Evolutionary conservation across 2,888 invertebrate species (phyloP), one percentile per base, ranked within the genome.

Genomic region (Serrognathus titanus): DNA sequence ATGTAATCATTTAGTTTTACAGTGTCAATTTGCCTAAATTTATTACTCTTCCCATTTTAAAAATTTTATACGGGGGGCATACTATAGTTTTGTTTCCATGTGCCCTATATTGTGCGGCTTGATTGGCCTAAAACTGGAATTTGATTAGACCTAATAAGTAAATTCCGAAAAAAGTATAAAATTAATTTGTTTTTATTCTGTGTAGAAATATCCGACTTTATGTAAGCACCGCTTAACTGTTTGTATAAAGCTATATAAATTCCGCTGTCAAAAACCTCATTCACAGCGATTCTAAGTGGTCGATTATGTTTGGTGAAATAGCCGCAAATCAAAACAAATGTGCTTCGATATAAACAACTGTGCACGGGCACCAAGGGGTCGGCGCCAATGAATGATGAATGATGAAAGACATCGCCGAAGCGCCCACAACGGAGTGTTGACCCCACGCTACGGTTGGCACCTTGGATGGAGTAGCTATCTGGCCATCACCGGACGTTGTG

Each of bases 371-470:
- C 60, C 62, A 63, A 63, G 60, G 57, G 59, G 60, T 57, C 60
- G 62, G 62, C 62, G 62, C 62, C 62, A 63, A 63, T 59, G 59
- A 12, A 53, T 54, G 56, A 56, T 60, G 59, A 63, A 54, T 63
- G 59, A 63, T 63, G 60, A 63, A 62, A 62, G 62, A 60, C 62
- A 63, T 63, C 62, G 53, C 57, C 62, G 60, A 48, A 60, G 60
- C 62, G 62, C 62, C 62, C 62, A 63, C 62, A 57, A 41, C 57
- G 54, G 62, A 62, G 60, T 62, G 60, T 60, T 62, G 62, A 62
- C 62, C 62, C 60, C 60, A 62, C 59, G 59, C 57, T 59, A 62
- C 62, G 60, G 55, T 62, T 62, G 60, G 62, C 62, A 62, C 62
- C 62, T 60, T 55, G 57, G 48, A 55, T 31, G 55, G 13, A 40